phyloP scores from a whole-genome alignment of 2,797 vertebrate genomes.

The Mormyrus proboscirostris region DNA sequence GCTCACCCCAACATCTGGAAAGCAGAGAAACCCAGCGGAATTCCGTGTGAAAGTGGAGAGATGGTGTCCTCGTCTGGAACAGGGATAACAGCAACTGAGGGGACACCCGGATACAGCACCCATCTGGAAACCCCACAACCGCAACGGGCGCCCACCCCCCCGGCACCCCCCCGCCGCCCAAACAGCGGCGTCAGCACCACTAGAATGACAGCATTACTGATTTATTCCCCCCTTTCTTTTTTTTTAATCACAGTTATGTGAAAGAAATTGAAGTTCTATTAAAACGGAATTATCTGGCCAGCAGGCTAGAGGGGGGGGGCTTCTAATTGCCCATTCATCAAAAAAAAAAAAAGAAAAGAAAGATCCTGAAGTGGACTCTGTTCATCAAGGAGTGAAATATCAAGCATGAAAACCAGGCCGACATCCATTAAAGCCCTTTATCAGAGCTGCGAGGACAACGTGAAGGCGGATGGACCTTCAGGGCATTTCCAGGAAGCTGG shows the following conservation, averaged over 20 bases:
- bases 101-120: not conserved
- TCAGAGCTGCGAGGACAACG: slow-evolving; percentile 41
- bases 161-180: slow-evolving; percentile 35
- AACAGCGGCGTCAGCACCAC: slow-evolving; percentile 44
- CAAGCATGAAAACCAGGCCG: slow-evolving; percentile 57
- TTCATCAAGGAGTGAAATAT: slow-evolving; percentile 46
- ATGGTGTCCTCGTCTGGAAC: not conserved
- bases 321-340: slow-evolving; percentile 74
- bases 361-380: slow-evolving; percentile 51
- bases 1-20: not conserved
- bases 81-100: not conserved
- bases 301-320: slow-evolving; percentile 55
- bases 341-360: slow-evolving; percentile 51
- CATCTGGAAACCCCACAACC: not conserved
- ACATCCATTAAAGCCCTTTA: slow-evolving; percentile 56
- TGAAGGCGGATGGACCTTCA: slow-evolving; percentile 24
- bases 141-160: not conserved
- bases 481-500: not conserved
- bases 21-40: not conserved
- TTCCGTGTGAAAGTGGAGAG: not conserved
- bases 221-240: slow-evolving; percentile 52
- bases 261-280: slow-evolving; percentile 67
- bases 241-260: slow-evolving; percentile 26
- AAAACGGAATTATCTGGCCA: slow-evolving; percentile 72
- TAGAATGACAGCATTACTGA: slow-evolving; percentile 58